Percentiles rank a stretch among this genome's conserved stretches.
These are phyloP conservation scores for Phocoena sinus DNA, from an alignment of 2,113 vertebrate species.

Conservation along the genomic window DNA sequence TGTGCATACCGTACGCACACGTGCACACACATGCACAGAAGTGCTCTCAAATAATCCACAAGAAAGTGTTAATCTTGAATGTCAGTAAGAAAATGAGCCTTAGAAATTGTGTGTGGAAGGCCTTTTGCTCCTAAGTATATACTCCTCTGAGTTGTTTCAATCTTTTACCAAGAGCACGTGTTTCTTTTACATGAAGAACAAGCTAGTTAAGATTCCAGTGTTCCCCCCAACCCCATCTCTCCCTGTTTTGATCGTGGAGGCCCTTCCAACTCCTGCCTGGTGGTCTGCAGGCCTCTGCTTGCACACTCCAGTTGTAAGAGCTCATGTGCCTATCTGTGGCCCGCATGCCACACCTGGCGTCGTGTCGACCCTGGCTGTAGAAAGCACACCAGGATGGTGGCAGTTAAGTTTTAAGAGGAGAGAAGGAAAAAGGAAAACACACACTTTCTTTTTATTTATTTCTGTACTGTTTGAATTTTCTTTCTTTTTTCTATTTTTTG, in stretches of 20 bases:
- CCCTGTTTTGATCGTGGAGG: background rate
- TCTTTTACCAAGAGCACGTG: background rate
- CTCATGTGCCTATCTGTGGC: background rate
- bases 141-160: background rate
- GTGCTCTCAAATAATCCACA: background rate
- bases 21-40: background rate
- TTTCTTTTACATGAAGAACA: background rate
- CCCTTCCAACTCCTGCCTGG: background rate
- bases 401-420: background rate
- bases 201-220: background rate
- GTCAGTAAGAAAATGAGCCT: background rate
- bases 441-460: background rate
- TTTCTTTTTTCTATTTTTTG: background rate
- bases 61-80: background rate
- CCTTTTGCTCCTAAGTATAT: background rate
- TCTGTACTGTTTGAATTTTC: background rate
- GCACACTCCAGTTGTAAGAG: background rate
- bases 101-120: background rate
- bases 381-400: background rate
- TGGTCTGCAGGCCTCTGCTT: background rate
- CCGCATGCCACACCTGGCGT: fast-evolving
- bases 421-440: background rate
- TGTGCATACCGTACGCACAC: fast-evolving
- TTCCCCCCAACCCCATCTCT: background rate
- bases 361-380: background rate